Evolutionary conservation across 1,140 invertebrate species (phyloP).

Genomic region (Oryctes rhinoceros): DNA sequence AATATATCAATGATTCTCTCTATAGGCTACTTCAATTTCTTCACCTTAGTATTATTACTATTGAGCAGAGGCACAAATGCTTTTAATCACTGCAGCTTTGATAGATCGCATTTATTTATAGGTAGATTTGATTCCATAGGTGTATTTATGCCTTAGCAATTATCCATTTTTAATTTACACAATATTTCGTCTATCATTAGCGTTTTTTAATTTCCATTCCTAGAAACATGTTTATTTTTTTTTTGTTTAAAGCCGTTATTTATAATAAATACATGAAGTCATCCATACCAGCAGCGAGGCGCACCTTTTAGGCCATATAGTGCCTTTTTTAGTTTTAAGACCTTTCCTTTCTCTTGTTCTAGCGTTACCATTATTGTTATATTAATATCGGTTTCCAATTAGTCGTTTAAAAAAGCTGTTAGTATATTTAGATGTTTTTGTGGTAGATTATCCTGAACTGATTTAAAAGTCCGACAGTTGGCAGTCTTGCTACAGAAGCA

Average conservation of each 20-base stretch:
- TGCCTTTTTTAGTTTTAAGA: conserved; percentile 48
- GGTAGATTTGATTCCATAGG: conserved; percentile 6
- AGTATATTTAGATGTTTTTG: conserved; percentile 51
- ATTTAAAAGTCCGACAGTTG: conserved; percentile 46
- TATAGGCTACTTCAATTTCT: conserved; percentile 17
- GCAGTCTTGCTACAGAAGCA: conserved; percentile 51
- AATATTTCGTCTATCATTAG: conserved; percentile 9
- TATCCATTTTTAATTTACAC: conserved; percentile 25
- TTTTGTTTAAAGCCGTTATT: conserved; percentile 42
- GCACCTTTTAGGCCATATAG: conserved; percentile 49
- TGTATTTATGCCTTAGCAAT: neutral
- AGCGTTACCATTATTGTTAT: conserved; percentile 51
- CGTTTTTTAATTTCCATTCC: conserved; percentile 20
- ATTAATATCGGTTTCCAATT: conserved; percentile 49
- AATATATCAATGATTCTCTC: conserved; percentile 25
- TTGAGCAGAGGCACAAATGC: too few relatives aligned
- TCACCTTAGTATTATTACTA: neutral
- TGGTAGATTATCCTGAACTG: conserved; percentile 47
- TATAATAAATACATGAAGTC: conserved; percentile 43
- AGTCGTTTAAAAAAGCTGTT: conserved; percentile 51
- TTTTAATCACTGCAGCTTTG: too few relatives aligned
- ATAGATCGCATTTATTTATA: neutral
- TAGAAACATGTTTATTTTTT: conserved; percentile 31
- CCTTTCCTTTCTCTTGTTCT: conserved; percentile 34
- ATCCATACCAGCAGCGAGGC: conserved; percentile 47